Evolutionary conservation across 1,140 invertebrate species (phyloP), one percentile per base, ranked within the genome.

Genomic region (Sycophaga agraensis): DNA sequence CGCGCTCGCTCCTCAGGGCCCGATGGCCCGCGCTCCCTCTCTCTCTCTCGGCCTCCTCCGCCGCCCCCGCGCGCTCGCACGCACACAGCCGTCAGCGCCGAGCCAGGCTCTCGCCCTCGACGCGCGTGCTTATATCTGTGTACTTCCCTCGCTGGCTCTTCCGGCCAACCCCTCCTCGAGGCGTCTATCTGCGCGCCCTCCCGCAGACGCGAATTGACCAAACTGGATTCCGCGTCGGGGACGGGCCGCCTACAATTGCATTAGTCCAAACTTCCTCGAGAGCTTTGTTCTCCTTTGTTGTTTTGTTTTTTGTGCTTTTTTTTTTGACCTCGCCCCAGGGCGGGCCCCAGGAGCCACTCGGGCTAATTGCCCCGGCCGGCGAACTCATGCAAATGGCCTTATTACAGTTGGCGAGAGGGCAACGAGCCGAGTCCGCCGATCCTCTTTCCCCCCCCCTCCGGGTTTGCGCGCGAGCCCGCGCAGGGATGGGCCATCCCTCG

Each of bases 251-350:
- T 14, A 37, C 37, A 43, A 53, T 54, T 26, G 31, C 31, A 45
- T 46, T 43, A 46, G 31, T 16, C 31, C 40, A 11, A 46, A 54
- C 31, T 54, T 35, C 21, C n/a, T n/a, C n/a, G 17, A 22, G n/a
- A n/a, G n/a, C n/a, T n/a, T 11, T 26, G 1, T 40, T 39, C 26
- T 11, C 21, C n/a, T 28, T 54, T 34, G 4, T 54, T 43, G 35
- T 59, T 26, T 49, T 45, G 24, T 51, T 45, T 50, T 22, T 43
- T n/a, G n/a, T n/a, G n/a, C n/a, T n/a, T n/a, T n/a, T n/a, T n/a
- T n/a, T n/a, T n/a, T n/a, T n/a, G n/a, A n/a, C n/a, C n/a, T n/a
- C n/a, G n/a, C n/a, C n/a, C n/a, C n/a, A n/a, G n/a, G n/a, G n/a
- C n/a, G n/a, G n/a, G n/a, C n/a, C n/a, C 8, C 4, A 16, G 19